Evolutionary conservation across 2,888 invertebrate genomes (phyloP).

Genomic region (Pinctada fucata): DNA sequence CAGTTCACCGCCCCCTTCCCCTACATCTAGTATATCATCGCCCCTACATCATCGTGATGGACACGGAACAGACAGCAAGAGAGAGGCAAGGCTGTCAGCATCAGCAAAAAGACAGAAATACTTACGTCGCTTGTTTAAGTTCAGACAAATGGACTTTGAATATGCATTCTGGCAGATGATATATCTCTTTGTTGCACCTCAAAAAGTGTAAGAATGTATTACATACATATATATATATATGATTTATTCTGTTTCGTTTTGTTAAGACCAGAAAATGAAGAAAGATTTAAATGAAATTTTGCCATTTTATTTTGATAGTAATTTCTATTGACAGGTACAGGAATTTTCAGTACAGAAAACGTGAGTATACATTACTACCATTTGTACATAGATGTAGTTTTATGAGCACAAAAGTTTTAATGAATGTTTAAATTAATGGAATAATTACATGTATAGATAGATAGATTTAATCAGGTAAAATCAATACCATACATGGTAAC

Average conservation of each 20-base stretch:
- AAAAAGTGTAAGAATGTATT: conserved; percentile 84
- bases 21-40: conserved; percentile 54
- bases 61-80: conserved; percentile 34
- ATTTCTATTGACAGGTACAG: conserved; percentile 81
- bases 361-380: conserved; percentile 82
- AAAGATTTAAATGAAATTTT: no score
- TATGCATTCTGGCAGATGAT: conserved; percentile 99
- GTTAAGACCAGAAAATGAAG: no score
- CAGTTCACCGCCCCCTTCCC: conserved; percentile 68
- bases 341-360: conserved; percentile 98
- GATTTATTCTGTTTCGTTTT: background rate
- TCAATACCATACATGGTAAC: no score
- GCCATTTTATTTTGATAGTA: no score
- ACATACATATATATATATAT: background rate
- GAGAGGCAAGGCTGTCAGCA: conserved; percentile 81
- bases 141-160: conserved; percentile 99
- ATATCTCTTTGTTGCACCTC: conserved; percentile 94
- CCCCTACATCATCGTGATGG: conserved; percentile 50
- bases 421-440: no score
- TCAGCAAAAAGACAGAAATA: conserved; percentile 84
- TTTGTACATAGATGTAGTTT: background rate
- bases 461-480: no score
- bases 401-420: background rate
- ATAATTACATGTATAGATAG: no score
- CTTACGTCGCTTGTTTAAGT: conserved; percentile 84